Base-by-base conservation (phyloP, 30 jellyfish, hydroid and myxozoan genomes). In the Sanderia malayensis region DNA sequence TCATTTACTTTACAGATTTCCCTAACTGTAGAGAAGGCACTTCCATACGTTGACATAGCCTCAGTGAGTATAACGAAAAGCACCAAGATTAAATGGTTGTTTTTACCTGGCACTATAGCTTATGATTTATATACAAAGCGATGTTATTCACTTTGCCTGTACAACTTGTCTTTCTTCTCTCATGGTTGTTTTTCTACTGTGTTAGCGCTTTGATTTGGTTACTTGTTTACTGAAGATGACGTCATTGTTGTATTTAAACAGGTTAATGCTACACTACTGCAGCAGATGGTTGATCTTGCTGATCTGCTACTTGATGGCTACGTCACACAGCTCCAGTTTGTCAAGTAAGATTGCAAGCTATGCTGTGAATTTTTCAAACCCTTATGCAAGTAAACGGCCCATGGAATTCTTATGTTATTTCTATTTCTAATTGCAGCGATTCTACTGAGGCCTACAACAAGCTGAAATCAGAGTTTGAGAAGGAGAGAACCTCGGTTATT, bases 251-350 rank as follows among this genome's bases (percentile, higher is more conserved):
- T n/a, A 30, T 1, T 21, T 62, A 25, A 47, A 4, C 62, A 89
- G 97, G 67, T 74, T 30, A 88, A 86, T 18, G 41, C 90, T n/a
- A 21, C 29, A 2, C 78, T 89, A 0, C 70, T 94, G 18, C 95
- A 82, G 33, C 93, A 89, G 41, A 82, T 71, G 11, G 84, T 89
- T 8, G 84, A 82, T 19, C 84, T 89, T 0, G 28, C 97, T 10
- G 97, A 89, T 58, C 49, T 89, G 57, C 86, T 81, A 18, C 85
- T 89, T 1, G 95, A 89, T 59, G 97, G 93, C 22, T 89, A 62
- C 49, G 86, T 73, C 23, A 73, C 80, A n/a, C 91, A 88, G 66
- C 83, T 88, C 49, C 80, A 62, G 68, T 63, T 68, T 20, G 33
- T 70, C 6, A 81, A 32, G 93, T 81, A 45, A 60, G 84, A 23